Evolutionary conservation across 2,797 vertebrate genomes (phyloP), one percentile per base, ranked within the genome.

Genomic region (Euphonia xanthogaster): DNA sequence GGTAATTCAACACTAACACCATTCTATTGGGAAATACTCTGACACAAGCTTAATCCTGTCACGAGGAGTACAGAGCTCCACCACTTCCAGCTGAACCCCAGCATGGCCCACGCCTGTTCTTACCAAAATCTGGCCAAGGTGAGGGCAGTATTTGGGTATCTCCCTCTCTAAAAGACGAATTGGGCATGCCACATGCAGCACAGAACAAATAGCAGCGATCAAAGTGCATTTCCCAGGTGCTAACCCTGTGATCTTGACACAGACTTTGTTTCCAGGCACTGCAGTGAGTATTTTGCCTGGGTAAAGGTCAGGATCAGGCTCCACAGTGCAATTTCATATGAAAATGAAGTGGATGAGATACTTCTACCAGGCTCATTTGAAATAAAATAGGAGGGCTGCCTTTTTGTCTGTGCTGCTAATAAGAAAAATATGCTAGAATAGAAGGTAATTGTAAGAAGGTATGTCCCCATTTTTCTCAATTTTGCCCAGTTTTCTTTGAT

Each of bases 401-500:
- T 94, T 96, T 77, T 90, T 86, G 83, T 95, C 92, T 92, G 96
- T 12, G 21, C 40, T 79, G 57, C 61, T 97, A 97, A 96, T 97
- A 97, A 96, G 94, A 97, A 97, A 97, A 97, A 88, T 91, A 89
- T 81, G 79, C 80, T 70, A 23, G 60, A 93, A 96, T 97, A 94
- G 94, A 92, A 97, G 95, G 96, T 96, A 97, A 97, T 97, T 97
- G 92, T 84, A 94, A 90, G 53, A 96, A 97, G 89, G 90, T 58
- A 95, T 73, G 87, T 93, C 91, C 92, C 88, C 89, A 95, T 97
- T 97, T 97, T 97, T 95, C 94, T 94, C 96, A 93, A 95, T 96
- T 97, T 94, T 95, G 40, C 79, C 70, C 86, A 58, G 94, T 97
- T 96, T 96, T 90, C 96, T 96, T 96, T 94, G 94, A 90, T 97